Evolutionary conservation across 2,888 invertebrate species (phyloP), one percentile per base, ranked within the genome.

Genomic region (Abrostola tripartita): DNA sequence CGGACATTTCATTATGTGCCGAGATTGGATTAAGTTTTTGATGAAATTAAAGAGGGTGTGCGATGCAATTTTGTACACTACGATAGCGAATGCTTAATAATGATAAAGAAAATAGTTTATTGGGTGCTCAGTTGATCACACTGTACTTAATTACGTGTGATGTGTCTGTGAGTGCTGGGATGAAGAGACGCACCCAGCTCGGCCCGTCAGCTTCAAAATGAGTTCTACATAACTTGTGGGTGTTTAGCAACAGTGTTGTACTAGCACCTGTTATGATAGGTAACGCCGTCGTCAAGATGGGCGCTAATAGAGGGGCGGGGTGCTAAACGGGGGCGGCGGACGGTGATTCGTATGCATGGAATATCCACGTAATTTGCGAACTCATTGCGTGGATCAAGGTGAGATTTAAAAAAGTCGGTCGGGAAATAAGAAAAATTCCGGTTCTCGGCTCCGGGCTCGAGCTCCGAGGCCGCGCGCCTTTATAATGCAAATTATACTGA

Each of bases 281-380:
- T 24, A 35, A 35, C 10, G 40, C 24, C 35, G 35, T 36, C 1
- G n/a, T 36, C 40, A 10, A 1, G 7, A 40, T 1, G 10, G 40
- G 40, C 7, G 7, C 40, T 40, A 7, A 5, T 10, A 10, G 1
- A 9, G 10, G 40, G 44, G 8, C 44, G 44, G 42, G 14, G 10
- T 12, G 6, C n/a, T 40, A 36, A 35, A 14, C 8, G 47, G 36
- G 37, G 12, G 11, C 7, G 36, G 14, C 5, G 10, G 40, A 50
- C 40, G 59, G 58, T 81, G 65, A 89, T 90, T 90, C 83, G 86
- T 90, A 91, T 90, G 90, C 91, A 89, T 88, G 69, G 88, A 85
- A 85, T 86, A 86, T 85, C 85, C 81, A 83, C 68, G 83, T 90
- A 85, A 90, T 90, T 90, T 89, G 88, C 85, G 84, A 87, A 85